phyloP scores from a whole-genome alignment of 2,797 vertebrate species.

The Crypturellus tataupa region DNA sequence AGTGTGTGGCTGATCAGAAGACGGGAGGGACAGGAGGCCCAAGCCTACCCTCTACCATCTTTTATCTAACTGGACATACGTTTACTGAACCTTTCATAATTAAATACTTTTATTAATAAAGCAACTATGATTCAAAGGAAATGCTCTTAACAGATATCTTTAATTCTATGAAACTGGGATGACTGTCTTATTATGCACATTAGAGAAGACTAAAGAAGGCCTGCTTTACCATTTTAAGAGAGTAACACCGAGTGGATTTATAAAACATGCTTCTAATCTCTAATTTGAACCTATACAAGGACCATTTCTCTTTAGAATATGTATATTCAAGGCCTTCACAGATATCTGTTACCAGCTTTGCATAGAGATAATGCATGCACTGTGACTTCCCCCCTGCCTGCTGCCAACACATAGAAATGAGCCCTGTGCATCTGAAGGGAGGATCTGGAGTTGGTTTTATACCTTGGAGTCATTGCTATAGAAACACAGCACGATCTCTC shows the following conservation, averaged over 20 bases:
- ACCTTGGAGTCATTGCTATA: slow-evolving; percentile 74
- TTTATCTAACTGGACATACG: background rate
- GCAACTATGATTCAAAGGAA: background rate
- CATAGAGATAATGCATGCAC: background rate
- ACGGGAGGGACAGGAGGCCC: background rate
- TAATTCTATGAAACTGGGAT: background rate
- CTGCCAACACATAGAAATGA: background rate
- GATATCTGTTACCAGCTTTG: background rate
- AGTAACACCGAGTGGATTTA: background rate
- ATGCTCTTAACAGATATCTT: background rate
- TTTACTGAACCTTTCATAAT: background rate
- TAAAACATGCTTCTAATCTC: background rate
- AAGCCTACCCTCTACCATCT: background rate
- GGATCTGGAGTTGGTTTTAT: slow-evolving; percentile 59
- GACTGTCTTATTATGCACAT: background rate
- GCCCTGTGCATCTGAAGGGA: slow-evolving; percentile 15
- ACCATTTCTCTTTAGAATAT: background rate
- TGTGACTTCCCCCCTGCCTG: too few species aligned
- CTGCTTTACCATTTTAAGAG: background rate
- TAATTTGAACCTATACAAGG: background rate
- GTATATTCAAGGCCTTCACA: background rate
- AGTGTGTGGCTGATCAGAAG: background rate
- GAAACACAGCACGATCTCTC: slow-evolving; percentile 70
- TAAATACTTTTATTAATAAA: background rate
- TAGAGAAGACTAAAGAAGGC: background rate